phyloP scores from a whole-genome alignment of 2,797 vertebrate species.

The Crenuchus spilurus region DNA sequence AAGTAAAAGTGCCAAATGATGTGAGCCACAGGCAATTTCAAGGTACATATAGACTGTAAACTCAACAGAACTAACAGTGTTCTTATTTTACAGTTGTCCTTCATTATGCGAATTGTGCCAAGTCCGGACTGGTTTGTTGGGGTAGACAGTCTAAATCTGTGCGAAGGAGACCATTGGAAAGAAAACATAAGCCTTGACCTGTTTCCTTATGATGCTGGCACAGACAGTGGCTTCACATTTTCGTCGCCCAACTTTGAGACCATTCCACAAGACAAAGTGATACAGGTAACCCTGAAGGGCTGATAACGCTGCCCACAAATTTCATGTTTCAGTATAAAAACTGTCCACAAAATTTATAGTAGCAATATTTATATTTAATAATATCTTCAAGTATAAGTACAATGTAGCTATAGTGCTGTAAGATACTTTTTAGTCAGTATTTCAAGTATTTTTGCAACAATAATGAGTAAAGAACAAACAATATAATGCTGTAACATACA shows the following conservation, averaged over 20 bases:
- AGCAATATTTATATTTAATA: no score
- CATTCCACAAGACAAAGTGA: slow-evolving; percentile 92
- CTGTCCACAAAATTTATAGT: no score
- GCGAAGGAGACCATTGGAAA: slow-evolving; percentile 87
- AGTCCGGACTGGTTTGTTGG: slow-evolving; percentile 99
- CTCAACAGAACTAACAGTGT: background rate
- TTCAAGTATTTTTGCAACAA: no score
- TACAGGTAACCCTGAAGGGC: slow-evolving; percentile 74
- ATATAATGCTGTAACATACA: no score
- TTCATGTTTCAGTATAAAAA: no score
- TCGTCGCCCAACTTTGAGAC: slow-evolving; percentile 97
- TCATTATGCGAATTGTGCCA: slow-evolving; percentile 90
- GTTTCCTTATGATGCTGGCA: slow-evolving; percentile 91
- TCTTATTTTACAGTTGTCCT: slow-evolving; percentile 82
- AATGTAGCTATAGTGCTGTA: no score
- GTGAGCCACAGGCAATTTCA: background rate
- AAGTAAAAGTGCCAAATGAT: background rate
- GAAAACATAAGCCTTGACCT: slow-evolving; percentile 85
- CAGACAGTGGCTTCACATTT: slow-evolving; percentile 97
- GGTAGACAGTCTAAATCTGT: slow-evolving; percentile 87
- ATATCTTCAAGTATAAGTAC: no score
- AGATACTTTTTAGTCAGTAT: no score
- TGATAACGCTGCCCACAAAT: no score
- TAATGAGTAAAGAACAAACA: no score
- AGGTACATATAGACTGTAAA: background rate